Percentiles rank a stretch among this genome's conserved stretches.
Conservation (phyloP, 2,797 vertebrate genomes). For the Gouania willdenowi region DNA sequence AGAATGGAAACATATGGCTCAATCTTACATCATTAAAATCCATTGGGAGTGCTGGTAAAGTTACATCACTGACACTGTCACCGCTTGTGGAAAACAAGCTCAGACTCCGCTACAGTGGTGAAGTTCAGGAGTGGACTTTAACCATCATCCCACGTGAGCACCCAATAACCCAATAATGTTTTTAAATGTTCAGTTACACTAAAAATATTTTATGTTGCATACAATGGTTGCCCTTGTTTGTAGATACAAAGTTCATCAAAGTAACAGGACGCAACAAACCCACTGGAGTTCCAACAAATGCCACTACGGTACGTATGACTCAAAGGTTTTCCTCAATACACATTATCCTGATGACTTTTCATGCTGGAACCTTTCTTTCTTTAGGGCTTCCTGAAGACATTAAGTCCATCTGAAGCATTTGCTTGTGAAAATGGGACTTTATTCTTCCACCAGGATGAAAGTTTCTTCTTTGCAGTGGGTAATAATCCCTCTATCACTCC, state of each 20-base stretch:
- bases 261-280: conserved; percentile 43
- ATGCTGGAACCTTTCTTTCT: too few species aligned
- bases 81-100: conserved; percentile 48
- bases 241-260: conserved; percentile 42
- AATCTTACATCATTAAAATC: conserved; percentile 38
- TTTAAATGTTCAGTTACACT: too few species aligned
- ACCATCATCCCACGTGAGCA: conserved; percentile 45
- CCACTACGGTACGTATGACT: conserved; percentile 36
- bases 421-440: conserved; percentile 57
- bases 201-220: too few species aligned
- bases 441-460: conserved; percentile 58
- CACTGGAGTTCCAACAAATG: neutral
- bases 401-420: conserved; percentile 54
- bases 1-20: conserved; percentile 46
- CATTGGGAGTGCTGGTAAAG: conserved; percentile 25
- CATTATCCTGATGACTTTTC: too few species aligned
- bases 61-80: conserved; percentile 47
- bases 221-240: too few species aligned
- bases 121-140: conserved; percentile 41
- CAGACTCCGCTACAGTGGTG: conserved; percentile 18
- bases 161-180: neutral
- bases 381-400: conserved; percentile 41
- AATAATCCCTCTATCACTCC: neutral
- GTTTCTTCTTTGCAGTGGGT: conserved; percentile 66
- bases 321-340: too few species aligned